Evolutionary conservation across 1,140 invertebrate species (phyloP).

Genomic region (Tetramorium simillimum): DNA sequence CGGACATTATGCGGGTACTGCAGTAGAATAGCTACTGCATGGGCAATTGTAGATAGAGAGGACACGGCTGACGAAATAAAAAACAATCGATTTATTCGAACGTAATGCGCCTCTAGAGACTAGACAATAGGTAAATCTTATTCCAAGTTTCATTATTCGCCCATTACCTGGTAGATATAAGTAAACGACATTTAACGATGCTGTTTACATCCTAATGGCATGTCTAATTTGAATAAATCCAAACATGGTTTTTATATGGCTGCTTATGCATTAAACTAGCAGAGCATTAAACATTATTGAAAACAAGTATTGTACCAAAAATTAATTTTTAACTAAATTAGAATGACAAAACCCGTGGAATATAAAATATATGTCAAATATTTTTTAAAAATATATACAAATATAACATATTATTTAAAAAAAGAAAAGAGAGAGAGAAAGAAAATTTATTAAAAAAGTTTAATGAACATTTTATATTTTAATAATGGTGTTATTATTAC

Average conservation of each 20-base stretch:
- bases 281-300: not conserved
- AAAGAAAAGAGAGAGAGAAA: too few species aligned
- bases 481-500: too few species aligned
- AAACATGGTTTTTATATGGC: not conserved
- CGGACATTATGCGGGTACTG: conserved; percentile 10
- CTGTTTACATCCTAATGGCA: conserved; percentile 69
- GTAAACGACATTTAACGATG: conserved; percentile 72
- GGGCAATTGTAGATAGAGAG: conserved; percentile 2
- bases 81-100: conserved; percentile 46
- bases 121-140: conserved; percentile 66
- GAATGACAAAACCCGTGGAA: too few species aligned
- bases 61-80: conserved; percentile 39
- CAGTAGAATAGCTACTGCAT: not conserved
- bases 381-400: too few species aligned
- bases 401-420: too few species aligned
- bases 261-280: not conserved
- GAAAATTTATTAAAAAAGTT: too few species aligned
- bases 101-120: conserved; percentile 49
- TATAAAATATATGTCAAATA: too few species aligned
- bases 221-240: conserved; percentile 64
- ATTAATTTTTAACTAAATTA: too few species aligned
- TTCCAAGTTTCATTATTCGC: conserved; percentile 66
- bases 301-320: too few species aligned
- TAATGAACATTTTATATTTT: too few species aligned
- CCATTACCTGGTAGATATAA: conserved; percentile 62